Evolutionary conservation across 2,113 vertebrate genomes (phyloP).

Genomic region (Myrmophylax atrothorax): DNA sequence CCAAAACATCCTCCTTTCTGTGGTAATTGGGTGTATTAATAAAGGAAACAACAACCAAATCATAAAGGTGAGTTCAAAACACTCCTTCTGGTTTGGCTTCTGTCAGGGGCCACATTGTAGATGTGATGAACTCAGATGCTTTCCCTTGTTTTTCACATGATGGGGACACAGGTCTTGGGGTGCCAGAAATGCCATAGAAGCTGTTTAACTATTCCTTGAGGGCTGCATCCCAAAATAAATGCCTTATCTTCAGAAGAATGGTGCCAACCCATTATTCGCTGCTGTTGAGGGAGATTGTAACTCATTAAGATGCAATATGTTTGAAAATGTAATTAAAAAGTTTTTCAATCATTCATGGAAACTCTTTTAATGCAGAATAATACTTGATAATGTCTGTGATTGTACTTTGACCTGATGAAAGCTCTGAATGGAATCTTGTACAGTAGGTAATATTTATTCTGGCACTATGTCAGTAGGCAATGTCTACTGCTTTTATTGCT

Average conservation of each 20-base stretch:
- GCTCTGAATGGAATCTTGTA: conserved; percentile 37
- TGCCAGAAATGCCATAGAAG: not conserved
- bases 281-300: not conserved
- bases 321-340: not conserved
- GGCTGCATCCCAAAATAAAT: not conserved
- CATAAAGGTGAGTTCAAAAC: not conserved
- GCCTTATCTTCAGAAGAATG: not conserved
- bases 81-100: not conserved
- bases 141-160: not conserved
- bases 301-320: not conserved
- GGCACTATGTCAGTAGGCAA: conserved; percentile 25
- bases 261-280: not conserved
- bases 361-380: not conserved
- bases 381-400: not conserved
- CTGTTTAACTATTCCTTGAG: not conserved
- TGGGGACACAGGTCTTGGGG: not conserved
- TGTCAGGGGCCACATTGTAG: not conserved
- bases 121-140: not conserved
- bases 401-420: conserved; percentile 29
- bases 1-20: not conserved
- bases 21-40: not conserved
- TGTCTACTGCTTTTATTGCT: conserved; percentile 47
- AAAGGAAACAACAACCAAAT: not conserved
- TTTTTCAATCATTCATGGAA: not conserved
- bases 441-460: conserved; percentile 55